Percentiles rank a stretch among this genome's conserved stretches.
phyloP scores from a whole-genome alignment of 2,797 vertebrate species.

The Rousettus madagascariensis region DNA sequence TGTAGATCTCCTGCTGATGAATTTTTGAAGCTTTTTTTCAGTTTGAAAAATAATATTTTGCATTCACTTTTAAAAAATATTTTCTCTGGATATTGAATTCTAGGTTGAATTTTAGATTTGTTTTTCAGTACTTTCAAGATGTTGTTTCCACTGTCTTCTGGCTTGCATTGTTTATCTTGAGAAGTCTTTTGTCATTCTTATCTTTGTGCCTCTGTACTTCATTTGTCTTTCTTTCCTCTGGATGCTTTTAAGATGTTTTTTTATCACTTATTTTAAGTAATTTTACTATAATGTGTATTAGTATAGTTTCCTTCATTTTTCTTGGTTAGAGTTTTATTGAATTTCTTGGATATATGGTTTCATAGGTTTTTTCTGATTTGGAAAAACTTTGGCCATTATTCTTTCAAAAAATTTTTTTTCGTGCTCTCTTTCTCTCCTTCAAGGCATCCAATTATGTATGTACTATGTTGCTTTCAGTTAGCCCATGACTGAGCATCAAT shows the following conservation, averaged over 20 bases:
- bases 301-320: not conserved
- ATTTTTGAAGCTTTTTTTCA: not conserved
- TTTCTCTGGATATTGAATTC: not conserved
- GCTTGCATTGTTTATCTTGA: not conserved
- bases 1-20: not conserved
- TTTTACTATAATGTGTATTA: not conserved
- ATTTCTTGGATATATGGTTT: not conserved
- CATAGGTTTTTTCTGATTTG: not conserved
- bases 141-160: not conserved
- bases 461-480: not conserved
- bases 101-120: not conserved
- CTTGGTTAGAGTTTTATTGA: not conserved
- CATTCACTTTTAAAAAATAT: not conserved
- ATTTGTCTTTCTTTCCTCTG: not conserved
- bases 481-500: not conserved
- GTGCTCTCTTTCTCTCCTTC: not conserved
- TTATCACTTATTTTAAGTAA: not conserved
- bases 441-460: not conserved
- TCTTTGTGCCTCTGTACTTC: not conserved
- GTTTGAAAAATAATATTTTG: constrained; percentile 5
- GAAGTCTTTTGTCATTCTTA: not conserved
- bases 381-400: not conserved
- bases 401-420: not conserved
- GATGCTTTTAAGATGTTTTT: not conserved
- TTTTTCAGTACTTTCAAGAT: not conserved